Conservation (phyloP, 2,113 vertebrate genomes). For the Orthochromis indermauri region DNA sequence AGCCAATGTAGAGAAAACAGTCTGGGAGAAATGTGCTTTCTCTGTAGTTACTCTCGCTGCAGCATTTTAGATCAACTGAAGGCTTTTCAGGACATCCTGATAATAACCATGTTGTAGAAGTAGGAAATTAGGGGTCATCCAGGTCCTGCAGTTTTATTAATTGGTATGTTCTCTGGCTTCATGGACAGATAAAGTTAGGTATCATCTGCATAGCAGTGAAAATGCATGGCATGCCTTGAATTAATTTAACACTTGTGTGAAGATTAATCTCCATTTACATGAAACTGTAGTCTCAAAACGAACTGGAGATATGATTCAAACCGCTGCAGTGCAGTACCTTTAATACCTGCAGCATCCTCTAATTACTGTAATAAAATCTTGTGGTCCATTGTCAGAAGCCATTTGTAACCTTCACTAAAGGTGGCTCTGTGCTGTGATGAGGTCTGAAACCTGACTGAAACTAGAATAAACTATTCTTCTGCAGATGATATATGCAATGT, state of each 20-base stretch:
- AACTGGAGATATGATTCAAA: background rate
- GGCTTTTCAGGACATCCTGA: background rate
- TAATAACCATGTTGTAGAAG: background rate
- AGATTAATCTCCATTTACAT: background rate
- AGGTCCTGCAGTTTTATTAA: background rate
- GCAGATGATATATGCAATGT: background rate
- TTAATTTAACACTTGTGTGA: background rate
- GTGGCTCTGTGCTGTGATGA: fast-evolving
- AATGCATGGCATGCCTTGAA: background rate
- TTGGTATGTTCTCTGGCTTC: background rate
- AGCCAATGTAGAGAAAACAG: background rate
- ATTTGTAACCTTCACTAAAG: background rate
- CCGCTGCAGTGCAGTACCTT: background rate
- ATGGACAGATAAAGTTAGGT: background rate
- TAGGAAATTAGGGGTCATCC: background rate
- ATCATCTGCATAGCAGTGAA: background rate
- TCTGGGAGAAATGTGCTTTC: background rate
- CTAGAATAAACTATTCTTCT: background rate
- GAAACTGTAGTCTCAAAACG: background rate
- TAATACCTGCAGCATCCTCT: background rate
- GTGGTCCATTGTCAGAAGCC: background rate
- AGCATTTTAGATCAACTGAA: background rate
- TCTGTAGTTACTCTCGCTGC: background rate
- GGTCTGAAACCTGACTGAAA: background rate
- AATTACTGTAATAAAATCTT: background rate